Percentiles rank a stretch among this genome's conserved stretches.
Evolutionary conservation across 1,140 invertebrate species (phyloP).

Genomic region (Brachystomella parvula): DNA sequence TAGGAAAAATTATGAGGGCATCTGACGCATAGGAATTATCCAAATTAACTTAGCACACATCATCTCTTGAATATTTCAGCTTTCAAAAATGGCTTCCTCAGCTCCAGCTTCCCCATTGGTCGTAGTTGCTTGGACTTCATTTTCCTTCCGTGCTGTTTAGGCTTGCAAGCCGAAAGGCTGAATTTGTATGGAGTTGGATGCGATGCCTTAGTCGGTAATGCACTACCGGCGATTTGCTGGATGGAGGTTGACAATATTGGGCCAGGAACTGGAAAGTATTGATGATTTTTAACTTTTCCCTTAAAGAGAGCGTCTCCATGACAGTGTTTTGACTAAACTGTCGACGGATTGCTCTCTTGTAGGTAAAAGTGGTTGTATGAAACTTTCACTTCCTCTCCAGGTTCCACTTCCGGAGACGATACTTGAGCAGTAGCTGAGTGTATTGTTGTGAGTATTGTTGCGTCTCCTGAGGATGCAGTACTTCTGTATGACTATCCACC

Average conservation of each 20-base stretch:
- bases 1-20: not conserved
- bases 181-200: too few relatives aligned
- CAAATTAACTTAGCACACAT: too few relatives aligned
- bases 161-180: not conserved
- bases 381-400: not conserved
- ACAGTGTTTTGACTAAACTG: conserved; percentile 38
- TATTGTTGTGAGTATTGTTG: too few relatives aligned
- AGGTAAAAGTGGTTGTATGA: conserved; percentile 28
- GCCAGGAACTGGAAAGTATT: too few relatives aligned
- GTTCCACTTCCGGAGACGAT: not conserved
- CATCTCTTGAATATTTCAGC: not conserved
- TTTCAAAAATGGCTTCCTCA: not conserved
- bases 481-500: not conserved
- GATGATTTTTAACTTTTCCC: conserved; percentile 32
- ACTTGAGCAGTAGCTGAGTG: too few relatives aligned
- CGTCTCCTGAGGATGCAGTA: not conserved
- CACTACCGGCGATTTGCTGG: too few relatives aligned
- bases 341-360: conserved; percentile 39
- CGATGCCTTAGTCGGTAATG: too few relatives aligned
- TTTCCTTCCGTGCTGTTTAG: not conserved
- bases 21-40: not conserved
- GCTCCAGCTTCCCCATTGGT: not conserved
- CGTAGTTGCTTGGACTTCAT: not conserved
- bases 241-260: too few relatives aligned
- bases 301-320: conserved; percentile 40